Evolutionary conservation across 2,113 vertebrate species (phyloP), one percentile per base, ranked within the genome.

Genomic region (Recurvirostra avosetta): DNA sequence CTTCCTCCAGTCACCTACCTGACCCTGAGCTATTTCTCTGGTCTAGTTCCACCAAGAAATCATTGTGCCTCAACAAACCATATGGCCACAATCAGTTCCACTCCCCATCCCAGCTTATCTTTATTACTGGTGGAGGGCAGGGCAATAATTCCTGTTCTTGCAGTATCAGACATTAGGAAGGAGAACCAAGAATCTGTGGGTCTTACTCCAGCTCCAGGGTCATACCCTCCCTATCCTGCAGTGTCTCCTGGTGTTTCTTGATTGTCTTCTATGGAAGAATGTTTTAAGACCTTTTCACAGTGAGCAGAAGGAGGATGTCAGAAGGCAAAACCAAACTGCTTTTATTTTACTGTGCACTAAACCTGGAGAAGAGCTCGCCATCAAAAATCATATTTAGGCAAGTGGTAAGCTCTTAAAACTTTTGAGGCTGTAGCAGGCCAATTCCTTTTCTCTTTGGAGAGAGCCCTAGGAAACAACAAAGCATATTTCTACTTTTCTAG

Each of bases 41-140:
- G 43, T 92, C 88, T 84, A 61, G 88, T 89, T 97, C 83, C 76
- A 92, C 95, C 86, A 94, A 95, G 95, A 96, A 95, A 84, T 94
- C 96, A 89, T 86, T 95, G 94, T 91, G 66, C 76, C 83, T 95
- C 91, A 93, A 68, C 92, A 81, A 94, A 79, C 94, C 95, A 97
- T 95, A 94, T 97, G 96, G 94, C 94, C 86, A 93, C 88, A 94
- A 95, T 96, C 95, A 97, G 38, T 96, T 90, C 88, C 68, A 96
- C 95, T 96, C 96, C 94, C 90, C 59, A 81, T 49, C 92, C 36
- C 76, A 95, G 83, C 86, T 96, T 97, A 96, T 96, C 96, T 96
- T 97, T 97, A 96, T 97, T 96, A 92, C 88, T 77, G 66, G 86
- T 96, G 83, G 70, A 97, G 94, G 83, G 92, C 94, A 95, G 72